Base-by-base conservation (phyloP, 1,140 invertebrate genomes). In the Tetramorium alpestre region DNA sequence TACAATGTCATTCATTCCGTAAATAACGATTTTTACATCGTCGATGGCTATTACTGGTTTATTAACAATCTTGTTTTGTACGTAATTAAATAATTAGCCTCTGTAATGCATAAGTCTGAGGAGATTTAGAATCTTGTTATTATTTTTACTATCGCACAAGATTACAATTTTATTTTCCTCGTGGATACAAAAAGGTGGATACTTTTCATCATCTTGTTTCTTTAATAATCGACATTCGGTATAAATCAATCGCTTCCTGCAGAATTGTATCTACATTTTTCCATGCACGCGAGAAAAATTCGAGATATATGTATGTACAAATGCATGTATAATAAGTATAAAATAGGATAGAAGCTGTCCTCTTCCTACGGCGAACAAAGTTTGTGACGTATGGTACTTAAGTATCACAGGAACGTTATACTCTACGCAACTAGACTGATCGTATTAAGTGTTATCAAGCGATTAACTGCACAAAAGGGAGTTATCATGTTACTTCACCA, bases 391-490 rank as follows among this genome's bases (percentile, higher is more conserved):
- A 22, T 41, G 8, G 33, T 81, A 75, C 41, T 73, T 62, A 73
- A 47, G 33, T 84, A 8, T 84, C 11, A 70, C 8, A 84, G 10
- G 5, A 47, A 73, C 33, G 6, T 67, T 58, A 47, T 67, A 47
- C 4, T 18, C 25, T 60, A 18, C 16, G 22, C 41, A 58, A 70
- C 47, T 73, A 73, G 80, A 82, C 41, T 82, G 70, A 84, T 60
- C 54, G 28, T 84, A 47, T 38, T 73, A 84, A 82, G 41, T 38
- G 28, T 80, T 54, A 81, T 41, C 76, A 60, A 62, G 22, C 49
- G 47, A 49, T 73, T 84, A 38, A 62, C 8, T 60, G 54, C n/a
- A 60, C 69, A 75, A 84, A 84, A 72, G 28, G 33, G 38, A 25
- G 25, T 82, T 73, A 44, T 11, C 41, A n/a, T 58, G 25, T 58